Percentiles rank a stretch among this genome's conserved stretches.
Evolutionary conservation across 2,113 vertebrate species (phyloP).

Genomic region (Genyomyrus donnyi): DNA sequence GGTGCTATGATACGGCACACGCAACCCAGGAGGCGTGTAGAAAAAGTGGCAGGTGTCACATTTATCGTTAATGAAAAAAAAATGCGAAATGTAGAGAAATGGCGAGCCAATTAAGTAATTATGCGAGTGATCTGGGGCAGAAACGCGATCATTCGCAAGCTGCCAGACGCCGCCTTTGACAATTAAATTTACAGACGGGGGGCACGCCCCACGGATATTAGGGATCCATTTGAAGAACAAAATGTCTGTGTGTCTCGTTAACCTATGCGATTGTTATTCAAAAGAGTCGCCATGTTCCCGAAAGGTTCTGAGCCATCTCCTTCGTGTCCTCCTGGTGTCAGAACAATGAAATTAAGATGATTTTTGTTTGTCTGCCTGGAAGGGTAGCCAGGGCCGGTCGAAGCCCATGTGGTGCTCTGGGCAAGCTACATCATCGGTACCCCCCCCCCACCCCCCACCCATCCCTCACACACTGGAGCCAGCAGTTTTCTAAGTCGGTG

Average conservation of each 20-base stretch:
- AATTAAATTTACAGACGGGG: neutral
- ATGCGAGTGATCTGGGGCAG: neutral
- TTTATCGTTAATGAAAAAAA: neutral
- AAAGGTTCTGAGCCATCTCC: neutral
- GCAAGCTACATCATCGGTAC: neutral
- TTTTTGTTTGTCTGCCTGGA: neutral
- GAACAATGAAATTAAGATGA: neutral
- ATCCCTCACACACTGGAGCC: neutral
- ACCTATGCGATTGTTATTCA: neutral
- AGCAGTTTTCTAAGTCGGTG: neutral
- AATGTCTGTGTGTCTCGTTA: neutral
- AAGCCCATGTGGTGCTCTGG: neutral
- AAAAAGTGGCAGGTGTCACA: neutral
- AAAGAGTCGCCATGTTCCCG: neutral
- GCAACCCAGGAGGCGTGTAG: neutral
- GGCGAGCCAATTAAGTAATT: neutral
- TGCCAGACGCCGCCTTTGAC: neutral
- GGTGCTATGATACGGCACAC: neutral
- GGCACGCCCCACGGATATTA: neutral
- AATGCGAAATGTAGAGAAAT: neutral
- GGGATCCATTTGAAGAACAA: neutral
- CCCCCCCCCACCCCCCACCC: neutral
- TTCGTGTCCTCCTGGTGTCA: neutral
- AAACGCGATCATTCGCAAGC: neutral
- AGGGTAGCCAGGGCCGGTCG: neutral